These are phyloP conservation scores for Tokudaia muenninki DNA, from an alignment of 2,797 vertebrate species.

Conservation along the genomic window DNA sequence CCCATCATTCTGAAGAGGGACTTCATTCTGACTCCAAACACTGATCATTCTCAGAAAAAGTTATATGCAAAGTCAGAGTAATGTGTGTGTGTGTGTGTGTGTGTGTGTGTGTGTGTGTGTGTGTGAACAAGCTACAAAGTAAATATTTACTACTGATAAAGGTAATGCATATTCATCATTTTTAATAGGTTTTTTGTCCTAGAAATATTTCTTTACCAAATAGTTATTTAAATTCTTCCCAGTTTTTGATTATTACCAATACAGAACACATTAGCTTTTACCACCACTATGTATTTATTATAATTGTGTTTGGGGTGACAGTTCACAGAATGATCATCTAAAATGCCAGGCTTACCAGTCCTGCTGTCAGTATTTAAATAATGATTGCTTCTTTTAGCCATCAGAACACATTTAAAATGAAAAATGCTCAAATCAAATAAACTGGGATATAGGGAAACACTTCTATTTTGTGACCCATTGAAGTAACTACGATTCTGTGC, in stretches of 20 bases:
- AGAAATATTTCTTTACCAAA: conserved; percentile 53
- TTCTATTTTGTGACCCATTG: not conserved
- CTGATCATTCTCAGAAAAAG: conserved; percentile 67
- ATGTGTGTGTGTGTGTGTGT: not conserved
- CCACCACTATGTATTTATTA: not conserved
- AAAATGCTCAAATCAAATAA: conserved; percentile 48
- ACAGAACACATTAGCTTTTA: conserved; percentile 54
- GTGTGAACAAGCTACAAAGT: not conserved
- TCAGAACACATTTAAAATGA: conserved; percentile 25
- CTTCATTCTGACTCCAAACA: conserved; percentile 55
- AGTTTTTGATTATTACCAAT: conserved; percentile 61
- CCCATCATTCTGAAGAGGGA: conserved; percentile 67
- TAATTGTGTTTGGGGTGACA: conserved; percentile 20
- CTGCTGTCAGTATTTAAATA: not conserved
- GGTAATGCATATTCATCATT: conserved; percentile 25
- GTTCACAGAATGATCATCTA: conserved; percentile 36
- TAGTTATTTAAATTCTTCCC: conserved; percentile 25
- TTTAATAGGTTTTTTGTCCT: conserved; percentile 47
- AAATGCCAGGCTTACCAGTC: conserved; percentile 31
- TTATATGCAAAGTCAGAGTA: conserved; percentile 57
- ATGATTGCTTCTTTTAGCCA: conserved; percentile 38
- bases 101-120: not conserved
- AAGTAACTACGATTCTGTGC: not conserved
- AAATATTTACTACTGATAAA: conserved; percentile 64
- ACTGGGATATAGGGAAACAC: conserved; percentile 35